Evolutionary conservation across 2,888 invertebrate genomes (phyloP).

Genomic region (Cataglyphis altisquamis): DNA sequence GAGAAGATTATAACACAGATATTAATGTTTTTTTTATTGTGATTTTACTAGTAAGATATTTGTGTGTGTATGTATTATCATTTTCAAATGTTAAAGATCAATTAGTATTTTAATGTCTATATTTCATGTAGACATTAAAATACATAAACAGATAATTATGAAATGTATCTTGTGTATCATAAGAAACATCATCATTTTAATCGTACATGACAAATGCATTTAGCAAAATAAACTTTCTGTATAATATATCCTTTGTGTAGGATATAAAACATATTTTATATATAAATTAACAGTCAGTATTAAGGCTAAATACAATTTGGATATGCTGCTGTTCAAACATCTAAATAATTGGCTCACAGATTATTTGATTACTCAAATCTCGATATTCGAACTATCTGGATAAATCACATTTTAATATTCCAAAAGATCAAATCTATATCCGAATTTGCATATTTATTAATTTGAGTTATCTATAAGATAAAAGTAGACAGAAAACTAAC

Average conservation of each 20-base stretch:
- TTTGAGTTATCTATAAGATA: background rate
- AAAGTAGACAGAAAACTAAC: background rate
- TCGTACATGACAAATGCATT: background rate
- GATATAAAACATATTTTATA: conserved; percentile 13
- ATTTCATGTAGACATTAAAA: background rate
- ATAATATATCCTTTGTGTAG: background rate
- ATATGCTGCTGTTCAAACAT: background rate
- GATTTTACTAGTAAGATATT: background rate
- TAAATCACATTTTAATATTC: background rate
- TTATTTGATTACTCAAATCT: background rate
- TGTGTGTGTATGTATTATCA: background rate
- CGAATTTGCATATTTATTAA: background rate
- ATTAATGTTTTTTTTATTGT: conserved; percentile 36
- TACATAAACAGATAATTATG: background rate
- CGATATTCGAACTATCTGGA: background rate
- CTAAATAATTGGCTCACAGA: background rate
- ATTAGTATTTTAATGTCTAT: background rate
- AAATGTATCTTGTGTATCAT: background rate
- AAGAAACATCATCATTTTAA: background rate
- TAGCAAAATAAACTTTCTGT: background rate
- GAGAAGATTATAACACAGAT: conserved; percentile 71
- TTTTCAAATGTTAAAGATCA: conserved; percentile 5
- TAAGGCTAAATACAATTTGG: background rate
- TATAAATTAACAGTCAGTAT: background rate
- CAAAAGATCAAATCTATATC: background rate